Evolutionary conservation across 2,888 invertebrate species (phyloP).

Genomic region (Phortica magna): DNA sequence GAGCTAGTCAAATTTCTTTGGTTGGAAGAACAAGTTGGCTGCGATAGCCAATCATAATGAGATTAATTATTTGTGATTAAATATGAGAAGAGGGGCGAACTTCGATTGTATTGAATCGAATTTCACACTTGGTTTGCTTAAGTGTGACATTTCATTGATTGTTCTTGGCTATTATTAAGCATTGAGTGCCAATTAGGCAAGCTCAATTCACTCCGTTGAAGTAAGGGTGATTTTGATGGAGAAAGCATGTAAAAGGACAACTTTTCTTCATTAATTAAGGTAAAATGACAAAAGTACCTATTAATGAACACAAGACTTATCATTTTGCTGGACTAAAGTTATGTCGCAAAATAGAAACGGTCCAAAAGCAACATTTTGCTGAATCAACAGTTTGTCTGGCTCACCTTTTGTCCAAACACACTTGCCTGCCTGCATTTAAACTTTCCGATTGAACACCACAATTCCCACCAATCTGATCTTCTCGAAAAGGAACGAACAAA

Average conservation of each 20-base stretch:
- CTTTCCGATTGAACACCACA: not conserved
- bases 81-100: not conserved
- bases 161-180: too few species aligned
- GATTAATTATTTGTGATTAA: not conserved
- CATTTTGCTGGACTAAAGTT: not conserved
- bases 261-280: too few species aligned
- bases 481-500: constrained; percentile 4
- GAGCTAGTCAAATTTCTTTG: too few species aligned
- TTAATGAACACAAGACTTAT: not conserved
- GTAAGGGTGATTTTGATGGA: too few species aligned
- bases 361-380: constrained; percentile 10
- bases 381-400: constrained; percentile 22
- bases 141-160: too few species aligned
- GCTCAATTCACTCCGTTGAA: too few species aligned
- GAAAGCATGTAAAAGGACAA: too few species aligned
- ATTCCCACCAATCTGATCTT: not conserved
- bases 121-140: not conserved
- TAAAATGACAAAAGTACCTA: too few species aligned
- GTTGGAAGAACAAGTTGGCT: not conserved
- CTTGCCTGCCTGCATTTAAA: not conserved
- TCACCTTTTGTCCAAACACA: not conserved
- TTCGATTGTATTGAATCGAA: not conserved
- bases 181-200: too few species aligned
- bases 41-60: not conserved
- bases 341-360: not conserved